Conservation (phyloP, 2,113 vertebrate genomes). For the Malurus melanocephalus region DNA sequence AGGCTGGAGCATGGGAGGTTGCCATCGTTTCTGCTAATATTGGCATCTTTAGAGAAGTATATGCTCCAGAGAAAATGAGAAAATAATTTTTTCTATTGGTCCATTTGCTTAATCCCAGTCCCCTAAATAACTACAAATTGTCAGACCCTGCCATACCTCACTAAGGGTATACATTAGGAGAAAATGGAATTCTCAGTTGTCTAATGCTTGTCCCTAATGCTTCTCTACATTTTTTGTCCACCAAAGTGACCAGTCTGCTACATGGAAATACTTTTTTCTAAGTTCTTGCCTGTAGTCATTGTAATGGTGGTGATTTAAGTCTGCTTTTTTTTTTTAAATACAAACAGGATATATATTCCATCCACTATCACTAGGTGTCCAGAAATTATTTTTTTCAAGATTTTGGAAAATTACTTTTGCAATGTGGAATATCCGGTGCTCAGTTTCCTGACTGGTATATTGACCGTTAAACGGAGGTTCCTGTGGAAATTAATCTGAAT, state of each 20-base stretch:
- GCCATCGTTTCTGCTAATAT: not conserved
- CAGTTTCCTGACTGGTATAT: slow-evolving; percentile 23
- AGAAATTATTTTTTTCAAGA: not conserved
- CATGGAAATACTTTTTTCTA: slow-evolving; percentile 1
- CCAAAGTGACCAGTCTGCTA: not conserved
- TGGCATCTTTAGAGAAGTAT: not conserved
- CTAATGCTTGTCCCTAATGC: not conserved
- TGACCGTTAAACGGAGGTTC: slow-evolving; percentile 38
- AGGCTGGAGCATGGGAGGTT: not conserved
- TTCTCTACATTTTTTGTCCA: not conserved
- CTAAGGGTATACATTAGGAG: not conserved
- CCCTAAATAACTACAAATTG: not conserved
- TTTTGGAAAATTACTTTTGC: slow-evolving; percentile 42
- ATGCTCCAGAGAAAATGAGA: not conserved
- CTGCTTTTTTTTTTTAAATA: slow-evolving; percentile 5
- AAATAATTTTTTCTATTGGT: not conserved
- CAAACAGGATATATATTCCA: slow-evolving; percentile 4
- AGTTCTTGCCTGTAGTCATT: not conserved
- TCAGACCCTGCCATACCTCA: not conserved
- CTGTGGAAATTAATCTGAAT: slow-evolving; percentile 25
- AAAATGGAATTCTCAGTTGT: not conserved
- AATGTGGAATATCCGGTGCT: not conserved
- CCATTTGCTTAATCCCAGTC: not conserved
- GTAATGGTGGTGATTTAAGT: not conserved
- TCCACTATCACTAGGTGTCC: not conserved